A percentile compares a stretch with the other conserved stretches of the same genome.
phyloP scores from a whole-genome alignment of 2,888 invertebrate genomes.

The Spatulosminthurus flaviceps region DNA sequence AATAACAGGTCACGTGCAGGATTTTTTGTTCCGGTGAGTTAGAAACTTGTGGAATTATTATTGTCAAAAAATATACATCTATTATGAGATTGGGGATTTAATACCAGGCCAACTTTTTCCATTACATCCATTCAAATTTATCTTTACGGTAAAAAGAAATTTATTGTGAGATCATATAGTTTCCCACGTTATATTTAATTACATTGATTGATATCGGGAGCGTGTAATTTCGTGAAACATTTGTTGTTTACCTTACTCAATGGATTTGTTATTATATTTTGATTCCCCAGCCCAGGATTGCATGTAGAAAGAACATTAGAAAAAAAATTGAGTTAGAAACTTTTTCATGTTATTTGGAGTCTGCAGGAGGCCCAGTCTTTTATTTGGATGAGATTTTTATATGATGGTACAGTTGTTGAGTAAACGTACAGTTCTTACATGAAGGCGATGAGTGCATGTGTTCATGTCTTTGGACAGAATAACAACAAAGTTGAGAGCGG shows the following conservation, averaged over 20 bases:
- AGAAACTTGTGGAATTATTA: no score
- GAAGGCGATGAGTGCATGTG: conserved; percentile 14
- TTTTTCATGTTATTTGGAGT: neutral
- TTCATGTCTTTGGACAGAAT: neutral
- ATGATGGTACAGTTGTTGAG: neutral
- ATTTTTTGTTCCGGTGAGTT: no score
- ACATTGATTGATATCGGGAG: neutral
- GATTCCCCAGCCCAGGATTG: neutral
- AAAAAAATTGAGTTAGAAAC: neutral
- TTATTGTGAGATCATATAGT: neutral
- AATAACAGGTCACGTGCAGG: no score
- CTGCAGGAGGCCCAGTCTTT: conserved; percentile 20
- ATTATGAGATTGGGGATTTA: no score
- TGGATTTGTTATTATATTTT: neutral
- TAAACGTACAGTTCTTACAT: neutral
- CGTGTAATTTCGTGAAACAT: neutral
- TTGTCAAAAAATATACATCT: no score
- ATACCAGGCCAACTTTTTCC: no score
- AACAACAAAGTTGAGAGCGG: conserved; percentile 13
- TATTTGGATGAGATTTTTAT: conserved; percentile 7
- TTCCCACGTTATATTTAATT: neutral
- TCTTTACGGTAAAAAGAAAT: neutral
- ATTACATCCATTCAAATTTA: neutral
- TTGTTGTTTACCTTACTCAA: neutral
- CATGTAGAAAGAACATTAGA: conserved; percentile 7